These are phyloP conservation scores for Pontoporia blainvillei DNA, from an alignment of 2,113 vertebrate species.

Conservation along the genomic window DNA sequence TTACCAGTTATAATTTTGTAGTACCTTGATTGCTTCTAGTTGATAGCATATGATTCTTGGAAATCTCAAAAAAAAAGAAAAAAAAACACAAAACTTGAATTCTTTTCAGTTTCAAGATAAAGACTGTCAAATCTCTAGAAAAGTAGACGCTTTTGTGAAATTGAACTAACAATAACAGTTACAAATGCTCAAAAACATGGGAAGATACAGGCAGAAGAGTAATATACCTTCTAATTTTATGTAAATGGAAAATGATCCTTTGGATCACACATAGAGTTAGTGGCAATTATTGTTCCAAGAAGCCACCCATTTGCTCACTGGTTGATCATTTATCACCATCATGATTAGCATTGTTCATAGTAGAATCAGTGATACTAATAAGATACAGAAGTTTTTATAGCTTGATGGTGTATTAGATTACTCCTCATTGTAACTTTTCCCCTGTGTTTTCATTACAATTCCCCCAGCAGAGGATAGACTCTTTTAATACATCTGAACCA, in stretches of 20 bases:
- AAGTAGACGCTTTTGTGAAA: neutral
- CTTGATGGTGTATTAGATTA: neutral
- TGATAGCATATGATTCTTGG: neutral
- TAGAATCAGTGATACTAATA: neutral
- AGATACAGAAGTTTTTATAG: neutral
- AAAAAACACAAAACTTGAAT: neutral
- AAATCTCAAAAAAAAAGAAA: neutral
- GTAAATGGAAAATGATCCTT: neutral
- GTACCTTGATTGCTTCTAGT: neutral
- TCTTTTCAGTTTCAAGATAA: neutral
- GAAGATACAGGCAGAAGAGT: neutral
- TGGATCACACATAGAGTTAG: neutral
- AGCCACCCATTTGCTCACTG: neutral
- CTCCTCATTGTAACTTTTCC: neutral
- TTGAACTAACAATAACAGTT: neutral
- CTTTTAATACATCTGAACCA: neutral
- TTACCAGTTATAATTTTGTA: slow-evolving; percentile 36
- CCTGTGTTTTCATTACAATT: neutral
- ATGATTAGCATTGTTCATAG: neutral
- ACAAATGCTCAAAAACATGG: neutral
- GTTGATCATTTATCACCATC: neutral
- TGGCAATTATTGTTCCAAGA: neutral
- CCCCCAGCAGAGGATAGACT: rapidly evolving
- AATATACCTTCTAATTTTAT: neutral
- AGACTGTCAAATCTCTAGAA: neutral